Conservation (phyloP, 2,113 vertebrate species). For the Neolamprologus modestus region DNA sequence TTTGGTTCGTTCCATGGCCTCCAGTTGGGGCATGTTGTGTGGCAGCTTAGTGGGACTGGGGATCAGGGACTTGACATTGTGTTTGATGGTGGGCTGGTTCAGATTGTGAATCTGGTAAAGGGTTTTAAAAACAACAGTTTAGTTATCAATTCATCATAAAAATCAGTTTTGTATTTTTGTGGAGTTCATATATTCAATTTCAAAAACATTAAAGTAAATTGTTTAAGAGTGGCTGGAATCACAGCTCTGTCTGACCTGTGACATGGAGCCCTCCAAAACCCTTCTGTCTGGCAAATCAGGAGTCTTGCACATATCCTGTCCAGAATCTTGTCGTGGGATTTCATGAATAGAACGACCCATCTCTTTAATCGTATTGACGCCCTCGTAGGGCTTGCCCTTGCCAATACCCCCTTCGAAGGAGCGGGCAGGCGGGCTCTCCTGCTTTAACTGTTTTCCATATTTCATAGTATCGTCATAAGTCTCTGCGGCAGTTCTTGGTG, state of each 20-base stretch:
- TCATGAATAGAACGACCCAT: conserved; percentile 97
- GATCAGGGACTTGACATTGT: conserved; percentile 97
- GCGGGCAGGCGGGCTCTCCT: conserved; percentile 89
- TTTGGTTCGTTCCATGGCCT: conserved; percentile 83
- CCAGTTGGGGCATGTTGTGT: conserved; percentile 81
- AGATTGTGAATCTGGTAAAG: conserved; percentile 80
- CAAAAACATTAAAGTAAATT: not conserved
- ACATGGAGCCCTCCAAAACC: conserved; percentile 85
- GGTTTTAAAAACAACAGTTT: not conserved
- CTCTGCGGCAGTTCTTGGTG: conserved; percentile 85
- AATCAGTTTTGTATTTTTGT: not conserved
- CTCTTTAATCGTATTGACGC: conserved; percentile 95
- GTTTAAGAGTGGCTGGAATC: not conserved
- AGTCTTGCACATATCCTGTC: conserved; percentile 87
- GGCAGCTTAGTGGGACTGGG: conserved; percentile 85
- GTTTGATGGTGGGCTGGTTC: conserved; percentile 91
- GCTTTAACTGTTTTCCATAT: conserved; percentile 93
- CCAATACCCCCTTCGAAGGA: conserved; percentile 91
- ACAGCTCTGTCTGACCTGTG: conserved; percentile 76
- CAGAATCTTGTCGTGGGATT: conserved; percentile 89
- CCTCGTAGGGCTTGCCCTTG: conserved; percentile 94
- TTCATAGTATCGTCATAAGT: conserved; percentile 89
- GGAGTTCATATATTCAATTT: not conserved
- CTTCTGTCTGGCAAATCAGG: conserved; percentile 82
- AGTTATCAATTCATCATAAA: not conserved